Evolutionary conservation across 2,797 vertebrate genomes (phyloP), one percentile per base, ranked within the genome.

Genomic region (Micromesistius poutassou): DNA sequence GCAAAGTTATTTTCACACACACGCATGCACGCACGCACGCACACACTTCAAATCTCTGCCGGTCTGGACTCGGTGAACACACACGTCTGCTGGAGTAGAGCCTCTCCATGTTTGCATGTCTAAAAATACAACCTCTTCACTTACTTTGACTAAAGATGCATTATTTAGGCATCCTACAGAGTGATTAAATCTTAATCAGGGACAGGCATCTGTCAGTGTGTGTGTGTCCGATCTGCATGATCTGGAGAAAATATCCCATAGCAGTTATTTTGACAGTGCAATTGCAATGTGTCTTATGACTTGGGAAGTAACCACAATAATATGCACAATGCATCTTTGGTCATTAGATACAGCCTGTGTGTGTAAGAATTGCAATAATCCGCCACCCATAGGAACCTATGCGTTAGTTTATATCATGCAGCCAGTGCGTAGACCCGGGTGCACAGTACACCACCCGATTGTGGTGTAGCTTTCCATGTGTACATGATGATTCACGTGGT

Each of bases 161-260:
- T 94, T 91, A 94, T 94, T 94, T 83, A 94, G 70, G 30, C 50
- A 86, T 82, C 89, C 87, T 88, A 87, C 90, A 86, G 87, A 82
- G 89, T 91, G 93, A 94, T 94, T 92, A 93, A 94, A 93, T 92
- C 88, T 93, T 93, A 92, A 94, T 93, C 87, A 81, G 85, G 83
- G 82, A 85, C 74, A 38, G 80, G 83, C 84, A 79, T 78, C 85
- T 85, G 84, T 88, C 85, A 77, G 86, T 75, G 42, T 80, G 62
- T 80, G 5, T 68, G 35, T 76, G 71, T 79, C 6, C 2, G 40
- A 42, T 19, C 42, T 50, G 42, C 42, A 50, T 50, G 4, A 50
- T 50, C 25, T 38, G 25, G 9, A 25, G 9, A 13, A 40, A 33
- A 12, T 31, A 30, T 30, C 10, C 30, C 0, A 30, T 30, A 5